Evolutionary conservation across 2,888 invertebrate species (phyloP), one percentile per base, ranked within the genome.

Genomic region (Ischnus inquisitorius): DNA sequence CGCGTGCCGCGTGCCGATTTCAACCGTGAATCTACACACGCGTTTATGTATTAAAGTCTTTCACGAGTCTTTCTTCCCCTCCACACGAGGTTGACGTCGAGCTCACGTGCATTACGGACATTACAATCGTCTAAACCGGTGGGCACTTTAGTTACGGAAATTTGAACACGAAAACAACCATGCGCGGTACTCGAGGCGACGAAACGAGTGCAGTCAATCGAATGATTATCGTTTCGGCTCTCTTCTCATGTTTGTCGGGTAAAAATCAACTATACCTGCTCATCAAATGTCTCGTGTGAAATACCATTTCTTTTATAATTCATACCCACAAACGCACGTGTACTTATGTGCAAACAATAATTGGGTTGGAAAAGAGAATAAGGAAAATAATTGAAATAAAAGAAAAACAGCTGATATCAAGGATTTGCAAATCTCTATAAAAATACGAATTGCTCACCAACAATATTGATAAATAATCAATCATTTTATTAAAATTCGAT

Each of bases 1-100:
- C 86, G 74, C 65, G 69, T 41, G 65, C 77, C 85, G 76, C 86
- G 85, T 85, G 84, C 81, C 83, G 68, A 39, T 62, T 74, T 62
- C 77, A 76, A 71, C 72, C 28, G 14, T 51, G 65, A 69, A 65
- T 68, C 12, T 65, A 65, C 57, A 60, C 60, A 25, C 34, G 46
- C 48, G 41, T 62, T 19, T 41, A 68, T 19, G 39, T 69, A 51
- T 34, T 28, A 69, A 28, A 14, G 14, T 14, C 28, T 60, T 60
- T 25, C 25, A 6, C 57, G 57, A 5, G 28, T 28, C 25, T 34
- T 16, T 19, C 16, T n/a, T 14, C 34, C 6, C 19, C 43, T 43
- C 22, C 46, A 19, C 22, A 16, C 46, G 12, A 19, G n/a, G 28
- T 54, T 76, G 57, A 57, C 54, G 43, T 39, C 12, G 12, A 46